Conservation (phyloP, 37 sponge, comb jelly and placozoan species). For the Beroe forskalii region DNA sequence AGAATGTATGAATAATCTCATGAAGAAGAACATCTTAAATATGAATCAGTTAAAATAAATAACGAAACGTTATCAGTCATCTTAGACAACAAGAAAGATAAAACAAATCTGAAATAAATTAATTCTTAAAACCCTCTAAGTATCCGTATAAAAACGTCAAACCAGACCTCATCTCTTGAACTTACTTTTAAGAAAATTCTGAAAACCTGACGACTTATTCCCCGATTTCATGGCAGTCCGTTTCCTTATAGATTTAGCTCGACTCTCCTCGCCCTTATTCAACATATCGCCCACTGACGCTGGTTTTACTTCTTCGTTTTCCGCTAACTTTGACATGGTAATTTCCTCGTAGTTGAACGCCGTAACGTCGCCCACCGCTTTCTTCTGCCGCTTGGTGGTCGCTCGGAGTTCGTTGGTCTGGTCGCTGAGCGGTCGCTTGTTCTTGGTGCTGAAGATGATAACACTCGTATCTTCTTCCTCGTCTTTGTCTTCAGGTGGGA, state of each 20-base stretch:
- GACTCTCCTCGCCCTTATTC: constrained; percentile 38
- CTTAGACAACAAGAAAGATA: neutral
- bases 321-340: constrained; percentile 17
- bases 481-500: neutral
- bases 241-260: constrained; percentile 28
- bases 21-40: too few species aligned
- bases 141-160: too few species aligned
- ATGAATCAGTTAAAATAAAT: constrained; percentile 32
- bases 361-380: constrained; percentile 27
- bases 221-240: constrained; percentile 34
- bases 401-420: neutral
- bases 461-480: neutral
- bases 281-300: constrained; percentile 25
- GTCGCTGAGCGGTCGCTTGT: neutral
- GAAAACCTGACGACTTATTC: neutral
- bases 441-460: neutral
- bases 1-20: too few species aligned
- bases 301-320: constrained; percentile 16
- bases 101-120: neutral
- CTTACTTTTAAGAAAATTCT: constrained; percentile 49
- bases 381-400: constrained; percentile 22
- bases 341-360: constrained; percentile 53
- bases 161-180: constrained; percentile 10
- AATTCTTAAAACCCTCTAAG: too few species aligned
- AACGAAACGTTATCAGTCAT: neutral